phyloP scores from a whole-genome alignment of 2,113 vertebrate species.

The Bubo bubo region DNA sequence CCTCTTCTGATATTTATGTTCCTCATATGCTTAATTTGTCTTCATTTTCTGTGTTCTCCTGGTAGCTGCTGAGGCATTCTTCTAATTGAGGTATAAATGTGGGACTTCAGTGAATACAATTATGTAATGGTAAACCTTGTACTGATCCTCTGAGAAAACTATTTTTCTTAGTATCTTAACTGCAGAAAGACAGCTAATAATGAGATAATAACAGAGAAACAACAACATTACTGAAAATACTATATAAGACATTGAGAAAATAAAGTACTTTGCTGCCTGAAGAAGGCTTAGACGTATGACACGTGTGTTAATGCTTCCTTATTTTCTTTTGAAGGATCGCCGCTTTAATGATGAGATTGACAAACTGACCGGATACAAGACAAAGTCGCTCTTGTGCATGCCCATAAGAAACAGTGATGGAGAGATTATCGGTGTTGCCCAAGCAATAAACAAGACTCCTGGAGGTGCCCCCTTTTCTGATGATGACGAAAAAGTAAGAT shows the following conservation, averaged over 20 bases:
- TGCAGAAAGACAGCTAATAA: background rate
- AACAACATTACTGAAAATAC: background rate
- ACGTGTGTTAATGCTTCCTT: background rate
- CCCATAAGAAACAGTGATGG: constrained; percentile 95
- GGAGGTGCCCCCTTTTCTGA: constrained; percentile 91
- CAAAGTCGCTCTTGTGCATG: constrained; percentile 96
- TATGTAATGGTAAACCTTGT: background rate
- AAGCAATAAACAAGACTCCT: constrained; percentile 96
- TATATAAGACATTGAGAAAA: background rate
- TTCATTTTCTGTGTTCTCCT: background rate
- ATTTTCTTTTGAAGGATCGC: constrained; percentile 83
- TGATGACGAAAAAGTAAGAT: constrained; percentile 95
- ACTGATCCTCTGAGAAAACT: background rate
- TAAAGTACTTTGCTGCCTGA: background rate
- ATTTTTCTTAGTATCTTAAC: background rate
- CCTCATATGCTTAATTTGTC: background rate
- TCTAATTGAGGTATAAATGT: background rate
- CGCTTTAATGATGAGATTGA: constrained; percentile 98
- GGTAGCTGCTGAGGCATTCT: background rate
- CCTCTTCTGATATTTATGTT: background rate
- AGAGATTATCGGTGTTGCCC: constrained; percentile 94
- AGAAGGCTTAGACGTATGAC: background rate
- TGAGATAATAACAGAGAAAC: background rate
- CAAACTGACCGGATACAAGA: constrained; percentile 98
- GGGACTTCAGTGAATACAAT: background rate